Conservation (phyloP, 2,888 invertebrate genomes). For the Agrenia bidenticulata region DNA sequence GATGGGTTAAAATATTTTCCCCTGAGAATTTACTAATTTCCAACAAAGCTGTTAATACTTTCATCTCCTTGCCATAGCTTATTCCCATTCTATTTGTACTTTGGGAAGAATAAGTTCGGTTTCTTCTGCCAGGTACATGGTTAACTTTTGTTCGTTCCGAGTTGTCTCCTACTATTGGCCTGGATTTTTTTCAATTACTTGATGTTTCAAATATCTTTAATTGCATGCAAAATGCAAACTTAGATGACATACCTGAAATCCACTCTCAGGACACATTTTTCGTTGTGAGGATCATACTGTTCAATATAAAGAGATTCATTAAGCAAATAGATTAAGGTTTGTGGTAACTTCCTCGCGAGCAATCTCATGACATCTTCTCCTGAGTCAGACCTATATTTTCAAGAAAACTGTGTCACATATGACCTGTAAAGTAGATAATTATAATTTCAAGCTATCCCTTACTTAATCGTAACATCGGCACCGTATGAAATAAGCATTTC, state of each 20-base stretch:
- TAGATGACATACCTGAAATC: constrained; percentile 35
- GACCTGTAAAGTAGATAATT: not conserved
- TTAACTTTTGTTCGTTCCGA: not conserved
- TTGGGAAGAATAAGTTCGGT: constrained; percentile 13
- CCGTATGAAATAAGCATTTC: constrained; percentile 80
- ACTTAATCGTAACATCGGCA: constrained; percentile 75
- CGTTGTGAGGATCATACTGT: constrained; percentile 37
- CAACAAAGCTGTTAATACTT: constrained; percentile 33
- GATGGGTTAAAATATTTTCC: constrained; percentile 43
- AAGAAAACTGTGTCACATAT: not conserved
- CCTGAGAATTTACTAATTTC: constrained; percentile 25
- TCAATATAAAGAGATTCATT: constrained; percentile 40
- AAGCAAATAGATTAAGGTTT: constrained; percentile 31
- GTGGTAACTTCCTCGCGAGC: constrained; percentile 34
- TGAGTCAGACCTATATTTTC: constrained; percentile 29
- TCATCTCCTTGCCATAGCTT: constrained; percentile 28
- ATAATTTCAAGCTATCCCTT: constrained; percentile 9
- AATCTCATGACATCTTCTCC: constrained; percentile 29
- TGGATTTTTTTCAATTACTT: no score
- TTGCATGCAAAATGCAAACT: not conserved
- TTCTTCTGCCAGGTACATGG: not conserved
- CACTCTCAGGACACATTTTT: constrained; percentile 42
- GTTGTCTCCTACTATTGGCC: constrained; percentile 21
- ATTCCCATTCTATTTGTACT: not conserved
- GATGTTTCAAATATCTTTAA: no score